Evolutionary conservation across 1,140 invertebrate genomes (phyloP).

Genomic region (Bombus sylvicola): DNA sequence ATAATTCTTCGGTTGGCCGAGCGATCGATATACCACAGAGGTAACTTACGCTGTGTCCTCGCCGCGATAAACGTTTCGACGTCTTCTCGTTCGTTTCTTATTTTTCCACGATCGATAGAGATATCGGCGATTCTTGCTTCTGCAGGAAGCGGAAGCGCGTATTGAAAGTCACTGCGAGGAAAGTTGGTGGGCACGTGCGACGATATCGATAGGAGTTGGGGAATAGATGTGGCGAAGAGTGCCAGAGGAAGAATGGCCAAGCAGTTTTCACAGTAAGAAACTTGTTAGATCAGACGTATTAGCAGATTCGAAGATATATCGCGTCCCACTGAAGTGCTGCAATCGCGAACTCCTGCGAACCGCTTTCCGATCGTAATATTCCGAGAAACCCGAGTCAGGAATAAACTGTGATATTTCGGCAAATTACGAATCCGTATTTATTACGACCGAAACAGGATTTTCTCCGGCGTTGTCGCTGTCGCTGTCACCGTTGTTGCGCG

Average conservation of each 20-base stretch:
- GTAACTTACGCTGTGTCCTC: neutral
- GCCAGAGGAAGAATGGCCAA: slow-evolving; percentile 47
- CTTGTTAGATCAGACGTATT: slow-evolving; percentile 63
- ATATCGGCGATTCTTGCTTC: neutral
- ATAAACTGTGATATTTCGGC: neutral
- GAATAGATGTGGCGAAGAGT: slow-evolving; percentile 22
- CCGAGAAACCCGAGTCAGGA: too few species aligned
- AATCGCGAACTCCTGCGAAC: neutral
- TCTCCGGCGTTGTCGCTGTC: neutral
- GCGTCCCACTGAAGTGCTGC: neutral
- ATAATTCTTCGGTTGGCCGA: neutral
- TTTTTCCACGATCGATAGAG: neutral
- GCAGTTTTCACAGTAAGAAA: slow-evolving; percentile 50
- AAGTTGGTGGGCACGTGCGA: slow-evolving; percentile 25
- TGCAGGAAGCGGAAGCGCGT: too few species aligned
- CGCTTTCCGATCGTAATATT: slow-evolving; percentile 23
- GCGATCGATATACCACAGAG: neutral
- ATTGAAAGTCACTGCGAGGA: slow-evolving; percentile 41
- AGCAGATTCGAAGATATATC: slow-evolving; percentile 42
- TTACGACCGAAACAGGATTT: neutral
- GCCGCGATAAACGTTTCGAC: neutral
- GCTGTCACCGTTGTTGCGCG: neutral
- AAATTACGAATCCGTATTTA: slow-evolving; percentile 30
- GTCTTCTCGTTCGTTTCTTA: neutral
- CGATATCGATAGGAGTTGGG: neutral